A percentile compares a stretch with the other conserved stretches of the same genome.
phyloP scores from a whole-genome alignment of 1,140 invertebrate species.

The Uloborus diversus region DNA sequence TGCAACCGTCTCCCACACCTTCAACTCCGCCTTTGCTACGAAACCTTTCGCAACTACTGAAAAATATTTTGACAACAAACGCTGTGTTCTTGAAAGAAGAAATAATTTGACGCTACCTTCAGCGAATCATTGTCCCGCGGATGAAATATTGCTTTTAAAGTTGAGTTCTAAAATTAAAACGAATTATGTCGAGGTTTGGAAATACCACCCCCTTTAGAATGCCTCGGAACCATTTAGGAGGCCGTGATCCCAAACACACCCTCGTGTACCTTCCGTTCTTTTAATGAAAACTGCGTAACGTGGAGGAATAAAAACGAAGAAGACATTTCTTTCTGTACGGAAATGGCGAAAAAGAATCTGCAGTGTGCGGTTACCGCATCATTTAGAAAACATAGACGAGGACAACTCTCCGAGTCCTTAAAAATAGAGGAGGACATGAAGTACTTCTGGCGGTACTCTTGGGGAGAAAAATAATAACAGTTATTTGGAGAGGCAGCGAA shows the following conservation, averaged over 20 bases:
- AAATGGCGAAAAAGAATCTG: not conserved
- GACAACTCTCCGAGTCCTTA: conserved; percentile 27
- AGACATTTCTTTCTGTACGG: not conserved
- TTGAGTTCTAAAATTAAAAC: too few species aligned
- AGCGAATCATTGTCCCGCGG: too few species aligned
- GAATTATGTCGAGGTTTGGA: too few species aligned
- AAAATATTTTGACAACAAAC: too few species aligned
- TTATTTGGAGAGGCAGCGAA: not conserved
- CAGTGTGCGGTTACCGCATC: conserved; percentile 36
- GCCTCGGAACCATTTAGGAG: conserved; percentile 43
- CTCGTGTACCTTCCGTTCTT: not conserved
- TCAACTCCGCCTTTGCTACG: too few species aligned
- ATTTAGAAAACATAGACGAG: conserved; percentile 32
- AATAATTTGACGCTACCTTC: too few species aligned
- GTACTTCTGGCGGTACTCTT: not conserved
- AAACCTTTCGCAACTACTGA: too few species aligned
- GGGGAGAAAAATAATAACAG: not conserved
- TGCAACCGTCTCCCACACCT: too few species aligned
- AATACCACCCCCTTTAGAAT: too few species aligned
- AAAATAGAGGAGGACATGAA: not conserved
- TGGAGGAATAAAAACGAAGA: not conserved
- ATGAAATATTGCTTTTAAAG: too few species aligned
- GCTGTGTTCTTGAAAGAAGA: too few species aligned
- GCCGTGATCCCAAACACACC: conserved; percentile 21
- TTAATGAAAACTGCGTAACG: not conserved